Evolutionary conservation across 2,888 invertebrate species (phyloP).

Genomic region (Agrotis clavis): DNA sequence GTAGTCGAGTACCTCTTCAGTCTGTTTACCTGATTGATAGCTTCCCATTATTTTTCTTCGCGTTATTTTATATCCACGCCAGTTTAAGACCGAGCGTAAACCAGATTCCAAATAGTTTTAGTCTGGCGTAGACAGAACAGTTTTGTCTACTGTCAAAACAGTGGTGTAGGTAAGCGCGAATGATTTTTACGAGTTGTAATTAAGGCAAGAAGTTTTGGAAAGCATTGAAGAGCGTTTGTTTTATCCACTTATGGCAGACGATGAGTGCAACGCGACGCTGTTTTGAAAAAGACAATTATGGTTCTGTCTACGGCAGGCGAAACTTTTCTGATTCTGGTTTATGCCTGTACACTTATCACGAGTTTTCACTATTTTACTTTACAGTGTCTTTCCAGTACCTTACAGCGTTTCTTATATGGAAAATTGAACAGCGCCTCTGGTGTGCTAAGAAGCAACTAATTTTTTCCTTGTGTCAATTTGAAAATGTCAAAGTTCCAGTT

Average conservation of each 20-base stretch:
- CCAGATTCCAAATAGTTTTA: neutral
- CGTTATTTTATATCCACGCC: slow-evolving; percentile 1
- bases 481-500: no score
- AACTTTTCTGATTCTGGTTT: no score
- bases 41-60: slow-evolving; percentile 15
- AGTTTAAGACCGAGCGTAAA: neutral
- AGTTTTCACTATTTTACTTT: no score
- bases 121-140: neutral
- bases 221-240: neutral
- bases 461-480: no score
- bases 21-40: slow-evolving; percentile 26
- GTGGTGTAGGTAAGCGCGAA: neutral
- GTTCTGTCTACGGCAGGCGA: no score
- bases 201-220: neutral
- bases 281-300: no score
- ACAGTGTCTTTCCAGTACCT: no score
- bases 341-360: no score
- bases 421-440: no score
- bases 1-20: neutral
- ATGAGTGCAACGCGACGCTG: neutral
- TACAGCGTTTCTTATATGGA: no score
- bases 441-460: no score
- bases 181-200: neutral
- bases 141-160: neutral
- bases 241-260: neutral